Evolutionary conservation across 1,140 invertebrate genomes (phyloP).

Genomic region (Teleogryllus occipitalis): DNA sequence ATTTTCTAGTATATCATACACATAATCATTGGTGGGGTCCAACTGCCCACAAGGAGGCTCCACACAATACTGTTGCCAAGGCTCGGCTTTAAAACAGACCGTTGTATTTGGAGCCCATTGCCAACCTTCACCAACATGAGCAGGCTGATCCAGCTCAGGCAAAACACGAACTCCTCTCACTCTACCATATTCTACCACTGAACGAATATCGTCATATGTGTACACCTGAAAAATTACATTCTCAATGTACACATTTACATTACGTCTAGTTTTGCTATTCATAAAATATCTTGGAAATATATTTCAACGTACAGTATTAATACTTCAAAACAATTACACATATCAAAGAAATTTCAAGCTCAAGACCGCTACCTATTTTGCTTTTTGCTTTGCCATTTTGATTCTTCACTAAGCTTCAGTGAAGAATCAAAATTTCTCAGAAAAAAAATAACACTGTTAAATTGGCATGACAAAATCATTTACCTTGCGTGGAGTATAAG

Average conservation of each 20-base stretch:
- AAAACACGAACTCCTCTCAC: constrained; percentile 61
- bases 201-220: constrained; percentile 54
- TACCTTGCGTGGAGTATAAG: constrained; percentile 56
- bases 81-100: constrained; percentile 60
- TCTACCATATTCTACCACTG: constrained; percentile 61
- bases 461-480: background rate
- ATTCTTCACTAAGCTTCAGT: too few species aligned
- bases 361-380: too few species aligned
- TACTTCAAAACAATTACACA: background rate
- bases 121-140: constrained; percentile 83
- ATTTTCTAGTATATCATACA: constrained; percentile 64
- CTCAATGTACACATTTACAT: background rate
- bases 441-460: too few species aligned
- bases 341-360: background rate
- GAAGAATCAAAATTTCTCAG: too few species aligned
- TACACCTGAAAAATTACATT: constrained; percentile 48
- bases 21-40: constrained; percentile 61
- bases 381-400: too few species aligned
- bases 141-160: constrained; percentile 80
- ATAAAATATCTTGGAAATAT: background rate
- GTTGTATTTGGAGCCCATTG: constrained; percentile 58
- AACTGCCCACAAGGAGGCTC: constrained; percentile 82
- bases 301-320: background rate
- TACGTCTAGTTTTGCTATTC: background rate
- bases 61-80: constrained; percentile 68